Conservation (phyloP, 2,888 invertebrate genomes). For the Pomacea canaliculata region DNA sequence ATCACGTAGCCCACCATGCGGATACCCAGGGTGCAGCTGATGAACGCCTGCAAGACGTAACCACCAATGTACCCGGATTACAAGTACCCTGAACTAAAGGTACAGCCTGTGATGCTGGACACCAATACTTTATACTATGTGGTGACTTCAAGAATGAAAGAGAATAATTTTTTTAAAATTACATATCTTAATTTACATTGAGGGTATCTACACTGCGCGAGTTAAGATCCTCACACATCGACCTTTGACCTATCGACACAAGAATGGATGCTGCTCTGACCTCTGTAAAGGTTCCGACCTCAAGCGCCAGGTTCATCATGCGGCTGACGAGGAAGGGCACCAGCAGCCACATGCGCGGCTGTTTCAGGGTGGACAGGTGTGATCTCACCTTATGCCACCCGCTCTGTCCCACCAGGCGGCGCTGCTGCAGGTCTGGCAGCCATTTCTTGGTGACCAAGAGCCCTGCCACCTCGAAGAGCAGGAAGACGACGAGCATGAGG, state of each 20-base stretch:
- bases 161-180: too few relatives aligned
- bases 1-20: slow-evolving; percentile 47
- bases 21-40: slow-evolving; percentile 50
- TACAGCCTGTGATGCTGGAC: too few relatives aligned
- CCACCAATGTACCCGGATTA: neutral
- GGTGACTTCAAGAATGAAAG: too few relatives aligned
- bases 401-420: slow-evolving; percentile 2
- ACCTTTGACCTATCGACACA: too few relatives aligned
- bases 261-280: neutral
- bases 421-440: slow-evolving; percentile 16
- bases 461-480: slow-evolving; percentile 14
- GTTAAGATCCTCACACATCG: too few relatives aligned
- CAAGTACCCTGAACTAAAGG: too few relatives aligned
- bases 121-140: too few relatives aligned
- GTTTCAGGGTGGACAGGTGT: neutral
- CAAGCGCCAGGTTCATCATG: slow-evolving; percentile 14
- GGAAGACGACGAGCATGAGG: neutral
- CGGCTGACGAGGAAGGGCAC: slow-evolving; percentile 19
- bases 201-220: too few relatives aligned
- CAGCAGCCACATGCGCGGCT: slow-evolving; percentile 14
- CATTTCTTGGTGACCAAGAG: slow-evolving; percentile 8
- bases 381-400: slow-evolving; percentile 17
- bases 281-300: slow-evolving; percentile 16
- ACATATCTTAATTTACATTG: too few relatives aligned
- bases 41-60: slow-evolving; percentile 40